Conservation (phyloP, 2,113 vertebrate species). For the Ciconia boyciana region DNA sequence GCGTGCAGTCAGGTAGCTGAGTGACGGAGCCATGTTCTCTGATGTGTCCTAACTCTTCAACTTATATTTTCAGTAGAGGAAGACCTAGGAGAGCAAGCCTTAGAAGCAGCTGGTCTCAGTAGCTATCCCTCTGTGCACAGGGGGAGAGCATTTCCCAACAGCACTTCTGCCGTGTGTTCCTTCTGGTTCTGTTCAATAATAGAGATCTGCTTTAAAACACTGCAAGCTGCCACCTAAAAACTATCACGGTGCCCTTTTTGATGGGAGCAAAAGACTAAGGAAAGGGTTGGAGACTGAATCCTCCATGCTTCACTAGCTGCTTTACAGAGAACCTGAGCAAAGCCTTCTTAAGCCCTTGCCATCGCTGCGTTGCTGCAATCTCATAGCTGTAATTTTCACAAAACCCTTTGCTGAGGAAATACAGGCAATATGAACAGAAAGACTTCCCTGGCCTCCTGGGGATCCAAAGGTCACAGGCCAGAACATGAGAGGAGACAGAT, state of each 20-base stretch:
- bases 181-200: not conserved
- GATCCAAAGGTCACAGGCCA: slow-evolving; percentile 18
- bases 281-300: not conserved
- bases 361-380: not conserved
- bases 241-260: accelerated
- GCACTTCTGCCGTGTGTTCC: not conserved
- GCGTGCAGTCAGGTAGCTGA: not conserved
- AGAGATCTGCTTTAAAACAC: not conserved
- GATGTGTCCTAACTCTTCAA: not conserved
- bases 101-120: not conserved
- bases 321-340: not conserved
- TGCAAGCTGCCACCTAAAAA: not conserved
- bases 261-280: not conserved
- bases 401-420: not conserved
- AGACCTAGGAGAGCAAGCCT: not conserved
- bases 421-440: not conserved
- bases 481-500: not conserved
- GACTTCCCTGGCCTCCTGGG: not conserved
- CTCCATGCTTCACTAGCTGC: not conserved
- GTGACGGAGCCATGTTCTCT: not conserved
- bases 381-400: not conserved
- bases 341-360: not conserved
- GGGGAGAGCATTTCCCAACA: not conserved
- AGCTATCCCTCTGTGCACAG: not conserved
- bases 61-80: not conserved